Percentiles rank a stretch among this genome's conserved stretches.
These are phyloP conservation scores for Pristionchus maxplancki DNA, from an alignment of 2,888 invertebrate genomes.

Conservation along the genomic window DNA sequence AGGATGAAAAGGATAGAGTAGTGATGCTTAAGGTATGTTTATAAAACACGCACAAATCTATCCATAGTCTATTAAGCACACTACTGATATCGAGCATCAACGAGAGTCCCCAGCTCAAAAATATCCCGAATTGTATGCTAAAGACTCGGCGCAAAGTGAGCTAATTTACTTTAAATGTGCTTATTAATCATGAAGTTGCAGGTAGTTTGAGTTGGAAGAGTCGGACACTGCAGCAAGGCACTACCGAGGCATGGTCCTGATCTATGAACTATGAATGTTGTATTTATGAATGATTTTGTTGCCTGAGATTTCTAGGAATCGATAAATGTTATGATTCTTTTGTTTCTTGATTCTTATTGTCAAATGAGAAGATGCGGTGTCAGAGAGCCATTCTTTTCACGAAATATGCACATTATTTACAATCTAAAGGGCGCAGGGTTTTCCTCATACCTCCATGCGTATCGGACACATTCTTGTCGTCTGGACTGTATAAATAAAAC, in stretches of 20 bases:
- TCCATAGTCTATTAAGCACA: background rate
- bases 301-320: background rate
- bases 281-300: conserved; percentile 1
- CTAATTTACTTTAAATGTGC: background rate
- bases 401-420: background rate
- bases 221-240: background rate
- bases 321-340: background rate
- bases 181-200: background rate
- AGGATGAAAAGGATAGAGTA: background rate
- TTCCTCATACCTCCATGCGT: background rate
- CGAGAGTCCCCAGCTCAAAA: background rate
- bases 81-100: background rate
- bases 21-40: background rate
- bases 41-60: background rate
- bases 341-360: background rate
- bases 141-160: background rate
- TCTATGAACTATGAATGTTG: background rate
- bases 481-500: background rate
- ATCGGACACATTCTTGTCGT: conserved; percentile 7
- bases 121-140: conserved; percentile 38
- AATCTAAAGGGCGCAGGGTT: background rate
- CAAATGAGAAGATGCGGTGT: no score
- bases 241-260: conserved; percentile 11
- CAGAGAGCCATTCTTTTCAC: no score
- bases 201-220: conserved; percentile 25